Conservation (phyloP, 2,113 vertebrate species). For the Petromus typicus region DNA sequence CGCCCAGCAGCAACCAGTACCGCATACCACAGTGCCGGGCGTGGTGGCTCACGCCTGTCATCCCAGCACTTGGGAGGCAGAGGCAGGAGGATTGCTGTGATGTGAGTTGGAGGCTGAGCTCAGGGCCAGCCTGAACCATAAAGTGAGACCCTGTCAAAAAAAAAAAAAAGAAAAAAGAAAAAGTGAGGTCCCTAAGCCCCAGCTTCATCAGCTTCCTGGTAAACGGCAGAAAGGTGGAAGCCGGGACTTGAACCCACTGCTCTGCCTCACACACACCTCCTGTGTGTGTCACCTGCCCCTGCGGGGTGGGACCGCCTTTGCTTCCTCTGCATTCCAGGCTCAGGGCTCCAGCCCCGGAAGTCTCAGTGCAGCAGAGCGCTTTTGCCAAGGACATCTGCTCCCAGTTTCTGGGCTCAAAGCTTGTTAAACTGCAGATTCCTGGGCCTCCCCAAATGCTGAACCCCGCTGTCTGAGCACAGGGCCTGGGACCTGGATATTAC, state of each 20-base stretch:
- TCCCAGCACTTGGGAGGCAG: too few relatives aligned
- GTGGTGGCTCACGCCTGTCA: too few relatives aligned
- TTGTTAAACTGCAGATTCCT: neutral
- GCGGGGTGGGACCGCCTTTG: neutral
- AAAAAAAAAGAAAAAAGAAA: too few relatives aligned
- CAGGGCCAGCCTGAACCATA: too few relatives aligned
- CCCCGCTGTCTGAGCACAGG: neutral
- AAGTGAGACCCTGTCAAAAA: too few relatives aligned
- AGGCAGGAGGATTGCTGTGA: too few relatives aligned
- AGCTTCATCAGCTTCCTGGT: neutral
- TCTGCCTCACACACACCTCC: neutral
- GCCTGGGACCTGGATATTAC: neutral
- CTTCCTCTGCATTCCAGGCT: neutral
- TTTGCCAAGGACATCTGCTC: neutral
- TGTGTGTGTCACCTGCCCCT: neutral
- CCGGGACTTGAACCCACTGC: neutral
- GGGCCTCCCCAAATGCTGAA: neutral
- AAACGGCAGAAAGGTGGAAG: neutral
- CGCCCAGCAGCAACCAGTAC: too few relatives aligned
- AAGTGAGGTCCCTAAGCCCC: neutral
- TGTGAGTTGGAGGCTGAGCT: too few relatives aligned
- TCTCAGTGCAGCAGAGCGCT: too few relatives aligned
- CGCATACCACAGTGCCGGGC: too few relatives aligned
- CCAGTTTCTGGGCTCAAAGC: neutral
- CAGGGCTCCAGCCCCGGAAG: too few relatives aligned